Evolutionary conservation across 2,113 vertebrate genomes (phyloP).

Genomic region (Zosterops hypoxanthus): DNA sequence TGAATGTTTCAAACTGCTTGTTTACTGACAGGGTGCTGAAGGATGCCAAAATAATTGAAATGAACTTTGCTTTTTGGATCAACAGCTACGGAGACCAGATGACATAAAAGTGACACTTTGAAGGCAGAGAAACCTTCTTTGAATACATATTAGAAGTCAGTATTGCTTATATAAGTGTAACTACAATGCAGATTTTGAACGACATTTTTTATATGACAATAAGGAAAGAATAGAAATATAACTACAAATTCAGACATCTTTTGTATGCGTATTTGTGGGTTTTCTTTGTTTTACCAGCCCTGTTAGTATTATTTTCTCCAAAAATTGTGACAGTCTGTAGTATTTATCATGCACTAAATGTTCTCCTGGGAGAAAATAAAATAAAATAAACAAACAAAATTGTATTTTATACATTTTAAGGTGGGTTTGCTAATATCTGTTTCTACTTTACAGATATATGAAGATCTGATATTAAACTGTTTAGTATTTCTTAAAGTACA

Average conservation of each 20-base stretch:
- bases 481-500: neutral
- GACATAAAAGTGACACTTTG: neutral
- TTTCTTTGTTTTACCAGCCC: neutral
- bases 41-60: neutral
- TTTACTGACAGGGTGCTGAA: neutral
- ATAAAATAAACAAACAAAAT: neutral
- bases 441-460: neutral
- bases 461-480: neutral
- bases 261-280: neutral
- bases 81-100: neutral
- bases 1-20: neutral
- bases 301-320: neutral
- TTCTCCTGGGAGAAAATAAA: neutral
- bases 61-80: constrained; percentile 6
- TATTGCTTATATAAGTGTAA: neutral
- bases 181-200: neutral
- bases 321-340: neutral
- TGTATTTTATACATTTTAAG: neutral
- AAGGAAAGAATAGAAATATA: neutral
- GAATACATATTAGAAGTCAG: neutral
- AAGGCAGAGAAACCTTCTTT: neutral
- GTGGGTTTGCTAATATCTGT: rapidly evolving
- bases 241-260: neutral
- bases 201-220: neutral
- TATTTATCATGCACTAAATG: neutral